A percentile compares a stretch with the other conserved stretches of the same genome.
Conservation (phyloP, 1,140 invertebrate species). For the Bicyclus anynana region DNA sequence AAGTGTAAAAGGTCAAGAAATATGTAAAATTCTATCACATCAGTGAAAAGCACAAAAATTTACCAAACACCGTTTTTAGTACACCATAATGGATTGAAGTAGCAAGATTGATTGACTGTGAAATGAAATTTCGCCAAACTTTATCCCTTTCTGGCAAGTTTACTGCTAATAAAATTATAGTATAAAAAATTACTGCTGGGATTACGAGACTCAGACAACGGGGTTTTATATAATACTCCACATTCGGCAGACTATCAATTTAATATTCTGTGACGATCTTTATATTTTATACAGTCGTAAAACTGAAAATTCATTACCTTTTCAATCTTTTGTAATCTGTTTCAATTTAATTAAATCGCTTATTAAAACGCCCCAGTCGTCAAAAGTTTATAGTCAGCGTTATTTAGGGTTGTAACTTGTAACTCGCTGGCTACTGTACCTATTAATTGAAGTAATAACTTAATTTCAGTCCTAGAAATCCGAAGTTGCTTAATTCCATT, state of each 20-base stretch:
- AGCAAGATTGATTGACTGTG: conserved; percentile 10
- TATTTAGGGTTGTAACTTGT: conserved; percentile 22
- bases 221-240: conserved; percentile 9
- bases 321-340: conserved; percentile 28
- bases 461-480: conserved; percentile 16
- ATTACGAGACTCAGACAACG: conserved; percentile 7
- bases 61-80: not conserved
- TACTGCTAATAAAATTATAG: conserved; percentile 5
- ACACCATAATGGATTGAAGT: conserved; percentile 2
- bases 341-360: conserved; percentile 31
- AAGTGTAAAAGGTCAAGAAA: not conserved
- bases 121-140: conserved; percentile 1
- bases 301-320: conserved; percentile 23
- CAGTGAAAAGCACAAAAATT: not conserved
- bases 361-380: conserved; percentile 31
- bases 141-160: conserved; percentile 11
- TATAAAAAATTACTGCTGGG: conserved; percentile 10
- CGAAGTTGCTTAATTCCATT: not conserved
- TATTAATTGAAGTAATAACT: conserved; percentile 22
- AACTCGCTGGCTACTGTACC: conserved; percentile 6
- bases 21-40: not conserved
- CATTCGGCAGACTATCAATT: not conserved
- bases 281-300: conserved; percentile 18
- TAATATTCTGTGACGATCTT: not conserved
- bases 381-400: conserved; percentile 25